Evolutionary conservation across 2,797 vertebrate species (phyloP), one percentile per base, ranked within the genome.

Genomic region (Pagetopsis macropterus): DNA sequence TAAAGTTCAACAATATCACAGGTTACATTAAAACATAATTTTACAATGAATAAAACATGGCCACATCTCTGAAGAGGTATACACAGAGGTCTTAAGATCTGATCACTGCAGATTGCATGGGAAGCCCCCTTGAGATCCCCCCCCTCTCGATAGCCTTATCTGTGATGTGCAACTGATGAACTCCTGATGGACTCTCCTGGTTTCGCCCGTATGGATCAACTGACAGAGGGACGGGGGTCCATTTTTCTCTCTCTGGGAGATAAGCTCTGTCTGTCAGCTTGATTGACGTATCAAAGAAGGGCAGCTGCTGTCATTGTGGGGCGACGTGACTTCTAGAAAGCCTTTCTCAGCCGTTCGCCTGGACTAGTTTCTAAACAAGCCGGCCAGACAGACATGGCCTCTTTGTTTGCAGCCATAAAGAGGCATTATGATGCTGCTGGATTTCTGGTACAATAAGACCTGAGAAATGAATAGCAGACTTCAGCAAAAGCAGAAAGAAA

Each of bases 181-280:
- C 82, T 88, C 85, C 82, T 79, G 54, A 82, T 89, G 87, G 81
- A 83, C 84, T 84, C 70, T 63, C 66, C 3, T 60, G 81, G 51
- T 61, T 84, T 79, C 16, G 23, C 60, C 79, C 10, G 13, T 80
- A 76, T 78, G 89, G 87, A 90, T 91, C 84, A 79, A 70, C 70
- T 85, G 86, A 72, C 62, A 63, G 78, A 79, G 78, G 81, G 83
- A 84, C 45, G 79, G 79, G 79, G 75, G 83, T 92, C 85, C 84
- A 80, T 87, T 88, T 79, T 75, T 79, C 71, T 82, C 85, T 82
- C 80, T 40, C 75, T 23, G 51, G 51, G 74, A 90, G 93, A 95
- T 95, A 94, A 94, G 89, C 62, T 12, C 84, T 79, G 92, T 91
- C 94, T 82, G 78, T 94, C 93, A 91, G 62, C 46, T 54, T 94